Conservation (phyloP, 2,113 vertebrate genomes). For the Stigmatopora nigra region DNA sequence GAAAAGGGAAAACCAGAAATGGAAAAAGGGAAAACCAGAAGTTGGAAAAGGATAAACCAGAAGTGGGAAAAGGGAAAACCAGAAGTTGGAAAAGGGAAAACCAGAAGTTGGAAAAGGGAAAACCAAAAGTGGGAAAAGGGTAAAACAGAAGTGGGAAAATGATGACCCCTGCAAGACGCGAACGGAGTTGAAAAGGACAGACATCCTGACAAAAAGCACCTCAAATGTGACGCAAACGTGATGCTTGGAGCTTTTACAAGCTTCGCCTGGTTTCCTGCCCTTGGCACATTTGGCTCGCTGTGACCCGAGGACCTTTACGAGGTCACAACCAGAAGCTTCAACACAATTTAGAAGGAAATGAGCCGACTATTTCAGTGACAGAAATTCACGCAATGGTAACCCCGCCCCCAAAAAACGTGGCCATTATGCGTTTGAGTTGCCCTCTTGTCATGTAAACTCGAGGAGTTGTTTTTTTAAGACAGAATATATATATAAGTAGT, state of each 20-base stretch:
- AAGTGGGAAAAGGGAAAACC: too few relatives aligned
- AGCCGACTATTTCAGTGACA: not conserved
- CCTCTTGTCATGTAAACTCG: too few relatives aligned
- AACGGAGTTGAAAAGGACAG: conserved; percentile 3
- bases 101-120: too few relatives aligned
- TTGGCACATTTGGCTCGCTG: conserved; percentile 34
- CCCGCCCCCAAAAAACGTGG: too few relatives aligned
- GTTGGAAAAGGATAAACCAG: too few relatives aligned
- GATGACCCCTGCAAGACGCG: not conserved
- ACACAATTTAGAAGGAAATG: not conserved
- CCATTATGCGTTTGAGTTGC: too few relatives aligned
- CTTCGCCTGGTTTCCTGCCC: conserved; percentile 26
- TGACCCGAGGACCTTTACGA: conserved; percentile 27
- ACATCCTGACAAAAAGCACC: conserved; percentile 1
- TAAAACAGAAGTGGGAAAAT: too few relatives aligned
- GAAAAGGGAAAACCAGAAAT: too few relatives aligned
- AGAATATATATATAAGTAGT: not conserved
- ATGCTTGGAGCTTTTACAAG: conserved; percentile 19
- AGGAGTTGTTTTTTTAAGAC: not conserved
- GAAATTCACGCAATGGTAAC: too few relatives aligned
- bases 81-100: too few relatives aligned
- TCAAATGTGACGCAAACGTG: conserved; percentile 9
- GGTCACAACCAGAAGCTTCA: not conserved
- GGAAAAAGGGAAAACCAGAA: too few relatives aligned
- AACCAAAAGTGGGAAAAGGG: too few relatives aligned